Evolutionary conservation across 1,140 invertebrate genomes (phyloP).

Genomic region (Anagrus nilaparvatae): DNA sequence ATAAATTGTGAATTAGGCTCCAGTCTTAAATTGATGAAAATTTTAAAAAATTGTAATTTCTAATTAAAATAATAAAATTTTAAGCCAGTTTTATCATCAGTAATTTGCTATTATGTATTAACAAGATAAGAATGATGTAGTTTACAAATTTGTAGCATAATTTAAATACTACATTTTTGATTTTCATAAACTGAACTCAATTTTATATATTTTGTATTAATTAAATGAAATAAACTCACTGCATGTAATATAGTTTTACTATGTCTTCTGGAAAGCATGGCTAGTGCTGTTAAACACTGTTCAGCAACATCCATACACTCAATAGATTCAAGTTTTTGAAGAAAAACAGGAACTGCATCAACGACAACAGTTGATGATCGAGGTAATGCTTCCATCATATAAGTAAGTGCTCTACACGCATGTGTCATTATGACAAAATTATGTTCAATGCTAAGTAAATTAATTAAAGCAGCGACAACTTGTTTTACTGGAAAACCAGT

Average conservation of each 20-base stretch:
- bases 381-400: slow-evolving; percentile 98
- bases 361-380: slow-evolving; percentile 92
- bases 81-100: no score
- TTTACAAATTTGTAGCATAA: no score
- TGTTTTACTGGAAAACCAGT: slow-evolving; percentile 97
- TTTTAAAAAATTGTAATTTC: no score
- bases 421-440: slow-evolving; percentile 99
- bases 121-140: no score
- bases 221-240: slow-evolving; percentile 46
- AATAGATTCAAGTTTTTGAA: slow-evolving; percentile 93
- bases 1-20: no score
- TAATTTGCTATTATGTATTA: no score
- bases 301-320: slow-evolving; percentile 99
- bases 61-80: no score
- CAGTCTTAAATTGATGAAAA: no score
- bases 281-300: slow-evolving; percentile 89
- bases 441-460: slow-evolving; percentile 81
- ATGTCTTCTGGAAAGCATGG: slow-evolving; percentile 93
- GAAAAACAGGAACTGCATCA: slow-evolving; percentile 91
- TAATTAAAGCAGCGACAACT: slow-evolving; percentile 89
- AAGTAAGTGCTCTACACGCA: slow-evolving; percentile 93
- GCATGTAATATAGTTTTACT: slow-evolving; percentile 94
- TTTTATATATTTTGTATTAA: no score
- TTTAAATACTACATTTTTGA: no score
- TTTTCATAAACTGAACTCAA: no score